Conservation (phyloP, 2,888 invertebrate genomes). For the Fragum fragum region DNA sequence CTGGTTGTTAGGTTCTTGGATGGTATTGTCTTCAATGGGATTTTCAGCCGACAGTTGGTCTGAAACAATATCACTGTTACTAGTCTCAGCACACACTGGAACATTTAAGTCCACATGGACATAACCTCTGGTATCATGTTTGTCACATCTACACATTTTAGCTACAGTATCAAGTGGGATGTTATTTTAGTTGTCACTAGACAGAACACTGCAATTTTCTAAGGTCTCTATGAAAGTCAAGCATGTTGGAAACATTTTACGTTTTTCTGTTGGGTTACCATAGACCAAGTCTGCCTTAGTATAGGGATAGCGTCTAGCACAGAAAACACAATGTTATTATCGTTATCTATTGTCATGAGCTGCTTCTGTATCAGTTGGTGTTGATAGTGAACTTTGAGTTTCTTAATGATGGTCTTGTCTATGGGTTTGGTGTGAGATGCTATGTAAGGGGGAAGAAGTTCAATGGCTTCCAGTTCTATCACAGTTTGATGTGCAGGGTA, state of each 20-base stretch:
- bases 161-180: neutral
- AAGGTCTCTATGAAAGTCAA: no score
- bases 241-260: neutral
- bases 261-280: neutral
- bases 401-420: neutral
- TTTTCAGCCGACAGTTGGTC: slow-evolving; percentile 4
- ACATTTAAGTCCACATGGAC: slow-evolving; percentile 8
- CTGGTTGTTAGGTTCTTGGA: neutral
- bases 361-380: neutral
- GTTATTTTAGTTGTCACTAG: neutral
- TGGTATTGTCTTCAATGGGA: neutral
- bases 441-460: slow-evolving; percentile 72
- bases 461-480: slow-evolving; percentile 46
- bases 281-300: neutral
- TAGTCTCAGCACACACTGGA: slow-evolving; percentile 12
- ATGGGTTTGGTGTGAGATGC: slow-evolving; percentile 23
- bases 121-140: neutral
- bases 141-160: neutral
- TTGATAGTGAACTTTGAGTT: neutral
- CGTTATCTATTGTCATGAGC: neutral
- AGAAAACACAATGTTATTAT: neutral
- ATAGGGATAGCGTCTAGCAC: neutral
- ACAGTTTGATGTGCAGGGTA: slow-evolving; percentile 69
- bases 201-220: neutral
- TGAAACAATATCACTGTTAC: slow-evolving; percentile 14